These are phyloP conservation scores for Cyanistes caeruleus DNA, from an alignment of 2,113 vertebrate species.

Conservation along the genomic window DNA sequence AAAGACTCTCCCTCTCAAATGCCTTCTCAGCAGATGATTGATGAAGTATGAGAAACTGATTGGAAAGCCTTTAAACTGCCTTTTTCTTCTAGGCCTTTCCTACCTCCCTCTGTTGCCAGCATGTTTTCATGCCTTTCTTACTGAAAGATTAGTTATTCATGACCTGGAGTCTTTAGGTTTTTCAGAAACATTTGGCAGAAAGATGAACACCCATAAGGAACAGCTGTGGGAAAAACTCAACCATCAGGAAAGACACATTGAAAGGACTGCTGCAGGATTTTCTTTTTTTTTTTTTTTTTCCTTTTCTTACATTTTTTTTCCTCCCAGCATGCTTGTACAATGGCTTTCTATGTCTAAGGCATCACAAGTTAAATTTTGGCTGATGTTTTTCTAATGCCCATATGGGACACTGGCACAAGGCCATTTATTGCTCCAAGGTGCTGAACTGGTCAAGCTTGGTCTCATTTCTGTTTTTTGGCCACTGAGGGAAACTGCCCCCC, in stretches of 20 bases:
- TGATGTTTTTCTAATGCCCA: neutral
- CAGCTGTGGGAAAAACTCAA: neutral
- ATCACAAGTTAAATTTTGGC: neutral
- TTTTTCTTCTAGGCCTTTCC: neutral
- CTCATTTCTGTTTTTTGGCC: neutral
- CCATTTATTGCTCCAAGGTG: neutral
- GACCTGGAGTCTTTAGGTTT: neutral
- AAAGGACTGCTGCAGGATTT: neutral
- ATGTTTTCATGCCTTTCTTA: neutral
- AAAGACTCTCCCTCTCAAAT: neutral
- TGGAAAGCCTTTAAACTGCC: neutral
- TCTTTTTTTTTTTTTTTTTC: neutral
- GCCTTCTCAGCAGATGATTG: neutral
- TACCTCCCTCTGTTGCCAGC: neutral
- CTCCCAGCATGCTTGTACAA: neutral
- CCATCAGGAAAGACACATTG: neutral
- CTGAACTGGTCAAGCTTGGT: neutral
- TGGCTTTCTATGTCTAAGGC: neutral
- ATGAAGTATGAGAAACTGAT: neutral
- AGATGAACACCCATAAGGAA: neutral
- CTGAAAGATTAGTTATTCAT: neutral
- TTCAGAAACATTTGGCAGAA: constrained; percentile 5
- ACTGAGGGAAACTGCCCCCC: neutral
- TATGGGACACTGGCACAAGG: neutral
- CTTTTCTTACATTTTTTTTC: neutral